Conservation (phyloP, 2,888 invertebrate genomes). For the Scaptomyza cyrtandrae region DNA sequence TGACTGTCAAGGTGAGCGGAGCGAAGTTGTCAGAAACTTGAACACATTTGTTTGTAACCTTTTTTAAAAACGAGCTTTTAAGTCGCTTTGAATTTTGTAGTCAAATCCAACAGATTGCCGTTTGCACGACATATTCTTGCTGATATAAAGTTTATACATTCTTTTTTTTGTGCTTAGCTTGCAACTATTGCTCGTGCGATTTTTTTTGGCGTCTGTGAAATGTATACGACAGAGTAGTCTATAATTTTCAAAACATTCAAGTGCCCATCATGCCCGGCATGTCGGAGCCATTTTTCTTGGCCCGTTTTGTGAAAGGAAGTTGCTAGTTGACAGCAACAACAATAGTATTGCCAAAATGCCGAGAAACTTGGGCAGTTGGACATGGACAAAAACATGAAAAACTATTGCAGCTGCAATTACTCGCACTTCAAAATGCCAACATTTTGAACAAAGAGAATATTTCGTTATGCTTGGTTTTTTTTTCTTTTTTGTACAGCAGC, state of each 20-base stretch:
- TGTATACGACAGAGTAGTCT: constrained; percentile 58
- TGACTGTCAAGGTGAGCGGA: constrained; percentile 62
- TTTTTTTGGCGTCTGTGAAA: constrained; percentile 68
- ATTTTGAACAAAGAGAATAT: constrained; percentile 76
- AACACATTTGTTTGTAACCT: constrained; percentile 32
- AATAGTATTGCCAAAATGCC: constrained; percentile 67
- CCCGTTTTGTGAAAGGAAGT: constrained; percentile 72
- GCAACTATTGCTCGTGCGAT: constrained; percentile 48
- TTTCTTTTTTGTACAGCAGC: neutral
- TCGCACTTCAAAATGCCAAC: constrained; percentile 79
- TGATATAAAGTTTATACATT: constrained; percentile 7
- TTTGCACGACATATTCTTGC: neutral
- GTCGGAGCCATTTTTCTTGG: constrained; percentile 69
- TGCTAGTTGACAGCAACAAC: constrained; percentile 31
- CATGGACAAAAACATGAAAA: constrained; percentile 68
- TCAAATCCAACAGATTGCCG: constrained; percentile 1
- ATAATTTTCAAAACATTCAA: constrained; percentile 73
- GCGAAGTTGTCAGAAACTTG: constrained; percentile 16
- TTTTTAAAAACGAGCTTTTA: constrained; percentile 6
- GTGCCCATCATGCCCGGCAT: constrained; percentile 65
- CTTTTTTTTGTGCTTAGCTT: constrained; percentile 22
- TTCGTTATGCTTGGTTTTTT: constrained; percentile 58
- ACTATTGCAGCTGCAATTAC: constrained; percentile 80
- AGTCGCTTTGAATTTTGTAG: constrained; percentile 13
- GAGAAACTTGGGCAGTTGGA: constrained; percentile 55